phyloP scores from a whole-genome alignment of 2,888 invertebrate genomes.

The Erynnis tages region DNA sequence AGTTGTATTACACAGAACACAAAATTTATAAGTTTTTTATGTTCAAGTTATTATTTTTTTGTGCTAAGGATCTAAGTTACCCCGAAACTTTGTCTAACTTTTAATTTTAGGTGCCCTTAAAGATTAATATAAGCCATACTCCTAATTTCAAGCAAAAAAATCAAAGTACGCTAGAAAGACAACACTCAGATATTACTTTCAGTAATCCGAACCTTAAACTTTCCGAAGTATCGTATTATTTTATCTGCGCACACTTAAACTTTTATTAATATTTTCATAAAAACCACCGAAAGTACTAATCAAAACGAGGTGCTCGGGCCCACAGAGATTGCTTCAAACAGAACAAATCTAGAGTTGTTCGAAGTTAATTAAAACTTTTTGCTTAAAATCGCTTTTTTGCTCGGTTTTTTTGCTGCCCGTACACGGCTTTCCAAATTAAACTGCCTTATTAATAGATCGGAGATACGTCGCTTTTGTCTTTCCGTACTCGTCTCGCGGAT shows the following conservation, averaged over 20 bases:
- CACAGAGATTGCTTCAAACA: conserved; percentile 26
- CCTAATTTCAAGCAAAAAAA: neutral
- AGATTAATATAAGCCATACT: too few species aligned
- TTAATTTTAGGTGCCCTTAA: too few species aligned
- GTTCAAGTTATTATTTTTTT: too few species aligned
- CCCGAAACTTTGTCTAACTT: too few species aligned
- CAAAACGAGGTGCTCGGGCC: conserved; percentile 23
- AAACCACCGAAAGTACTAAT: conserved; percentile 21
- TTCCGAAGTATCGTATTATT: conserved; percentile 16
- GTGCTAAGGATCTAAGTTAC: too few species aligned
- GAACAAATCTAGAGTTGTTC: conserved; percentile 28
- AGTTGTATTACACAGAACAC: too few species aligned
- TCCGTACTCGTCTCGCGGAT: conserved; percentile 59
- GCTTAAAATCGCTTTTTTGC: conserved; percentile 19
- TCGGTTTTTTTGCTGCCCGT: conserved; percentile 37
- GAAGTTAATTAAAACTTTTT: conserved; percentile 36
- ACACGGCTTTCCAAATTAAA: conserved; percentile 60
- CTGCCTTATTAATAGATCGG: conserved; percentile 77
- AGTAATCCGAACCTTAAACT: neutral
- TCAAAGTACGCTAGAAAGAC: neutral
- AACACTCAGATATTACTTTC: conserved; percentile 2
- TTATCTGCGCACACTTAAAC: conserved; percentile 14
- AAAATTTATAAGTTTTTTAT: too few species aligned
- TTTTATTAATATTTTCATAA: conserved; percentile 23
- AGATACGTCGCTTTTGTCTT: conserved; percentile 73